These are phyloP conservation scores for Lepidurus arcticus DNA, from an alignment of 1,140 invertebrate species.

Conservation along the genomic window DNA sequence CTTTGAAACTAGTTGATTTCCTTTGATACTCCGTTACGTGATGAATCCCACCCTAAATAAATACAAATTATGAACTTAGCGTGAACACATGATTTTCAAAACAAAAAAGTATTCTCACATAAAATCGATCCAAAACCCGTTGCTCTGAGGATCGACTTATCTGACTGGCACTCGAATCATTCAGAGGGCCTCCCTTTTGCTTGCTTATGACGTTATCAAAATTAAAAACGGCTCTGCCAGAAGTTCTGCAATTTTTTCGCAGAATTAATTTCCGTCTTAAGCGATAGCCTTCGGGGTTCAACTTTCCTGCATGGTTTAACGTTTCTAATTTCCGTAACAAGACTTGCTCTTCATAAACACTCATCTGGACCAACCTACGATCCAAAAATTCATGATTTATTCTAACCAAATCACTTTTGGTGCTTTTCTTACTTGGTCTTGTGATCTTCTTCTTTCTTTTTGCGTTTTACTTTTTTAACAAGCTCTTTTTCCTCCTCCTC, in stretches of 20 bases:
- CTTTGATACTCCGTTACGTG: not conserved
- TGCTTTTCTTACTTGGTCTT: not conserved
- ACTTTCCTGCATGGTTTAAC: slow-evolving; percentile 42
- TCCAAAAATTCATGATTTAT: not conserved
- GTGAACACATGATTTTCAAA: not conserved
- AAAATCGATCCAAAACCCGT: slow-evolving; percentile 33
- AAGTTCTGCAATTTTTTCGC: slow-evolving; percentile 56
- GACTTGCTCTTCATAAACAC: slow-evolving; percentile 53
- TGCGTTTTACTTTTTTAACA: not conserved
- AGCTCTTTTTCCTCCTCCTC: slow-evolving; percentile 14
- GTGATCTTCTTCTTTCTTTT: slow-evolving; percentile 23
- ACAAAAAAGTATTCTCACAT: slow-evolving; percentile 28
- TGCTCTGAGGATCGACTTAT: slow-evolving; percentile 40
- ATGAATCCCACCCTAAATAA: not conserved
- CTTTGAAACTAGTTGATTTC: not conserved
- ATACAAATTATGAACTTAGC: not conserved
- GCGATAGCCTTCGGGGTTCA: slow-evolving; percentile 46
- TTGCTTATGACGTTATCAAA: slow-evolving; percentile 46
- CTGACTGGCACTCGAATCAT: slow-evolving; percentile 39
- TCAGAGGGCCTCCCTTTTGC: slow-evolving; percentile 36
- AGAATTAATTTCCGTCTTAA: slow-evolving; percentile 55
- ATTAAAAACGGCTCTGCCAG: slow-evolving; percentile 53
- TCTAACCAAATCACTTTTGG: not conserved
- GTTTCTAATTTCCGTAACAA: slow-evolving; percentile 49
- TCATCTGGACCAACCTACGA: slow-evolving; percentile 48